A percentile compares a stretch with the other conserved stretches of the same genome.
These are phyloP conservation scores for Oncorhynchus keta DNA, from an alignment of 2,113 vertebrate species.

Conservation along the genomic window DNA sequence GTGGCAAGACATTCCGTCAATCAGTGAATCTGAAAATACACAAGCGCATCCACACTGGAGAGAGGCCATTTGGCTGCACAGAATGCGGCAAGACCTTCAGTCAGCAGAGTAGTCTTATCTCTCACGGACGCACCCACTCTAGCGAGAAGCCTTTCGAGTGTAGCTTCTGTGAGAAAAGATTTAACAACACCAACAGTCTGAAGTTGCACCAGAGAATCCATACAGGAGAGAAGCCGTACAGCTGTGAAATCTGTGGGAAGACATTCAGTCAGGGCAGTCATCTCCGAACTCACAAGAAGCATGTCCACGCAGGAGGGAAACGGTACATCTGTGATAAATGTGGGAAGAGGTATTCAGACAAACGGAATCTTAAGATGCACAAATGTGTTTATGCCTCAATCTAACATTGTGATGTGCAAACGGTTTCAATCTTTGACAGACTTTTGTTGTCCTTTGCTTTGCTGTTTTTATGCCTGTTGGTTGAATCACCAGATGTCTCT, in stretches of 20 bases:
- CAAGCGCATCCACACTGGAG: constrained; percentile 69
- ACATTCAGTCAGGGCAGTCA: constrained; percentile 74
- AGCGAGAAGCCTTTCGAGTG: constrained; percentile 63
- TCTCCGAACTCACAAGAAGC: constrained; percentile 70
- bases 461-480: background rate
- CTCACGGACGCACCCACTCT: constrained; percentile 69
- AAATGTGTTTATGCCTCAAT: constrained; percentile 68
- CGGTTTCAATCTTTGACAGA: background rate
- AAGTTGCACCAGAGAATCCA: constrained; percentile 71
- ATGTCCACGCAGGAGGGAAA: constrained; percentile 72
- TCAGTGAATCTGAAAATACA: constrained; percentile 74
- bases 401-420: background rate
- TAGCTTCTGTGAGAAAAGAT: constrained; percentile 62
- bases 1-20: constrained; percentile 71
- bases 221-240: constrained; percentile 72
- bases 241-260: constrained; percentile 67
- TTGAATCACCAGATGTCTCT: background rate
- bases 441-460: background rate
- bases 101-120: constrained; percentile 74
- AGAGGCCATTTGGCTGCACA: constrained; percentile 68
- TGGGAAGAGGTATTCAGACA: constrained; percentile 72
- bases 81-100: constrained; percentile 73
- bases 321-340: constrained; percentile 76
- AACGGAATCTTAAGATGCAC: constrained; percentile 71
- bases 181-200: constrained; percentile 73